phyloP scores from a whole-genome alignment of 2,888 invertebrate genomes.

The Drosophila austrosaltans region DNA sequence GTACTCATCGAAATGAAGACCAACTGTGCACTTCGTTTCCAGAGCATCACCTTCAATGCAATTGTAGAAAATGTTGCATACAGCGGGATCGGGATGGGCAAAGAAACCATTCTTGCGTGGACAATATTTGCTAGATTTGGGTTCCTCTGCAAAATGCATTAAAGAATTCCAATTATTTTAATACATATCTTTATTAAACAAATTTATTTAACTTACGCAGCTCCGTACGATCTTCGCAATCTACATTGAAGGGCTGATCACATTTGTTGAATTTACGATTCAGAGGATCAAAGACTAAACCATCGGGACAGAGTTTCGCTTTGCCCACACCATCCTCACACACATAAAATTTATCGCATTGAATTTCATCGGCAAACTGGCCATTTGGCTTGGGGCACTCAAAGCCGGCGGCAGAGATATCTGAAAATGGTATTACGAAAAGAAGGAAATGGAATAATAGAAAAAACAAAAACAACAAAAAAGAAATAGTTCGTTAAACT shows the following conservation, averaged over 20 bases:
- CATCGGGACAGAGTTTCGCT: constrained; percentile 93
- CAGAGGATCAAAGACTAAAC: constrained; percentile 93
- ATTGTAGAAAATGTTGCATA: constrained; percentile 94
- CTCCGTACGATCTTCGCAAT: constrained; percentile 94
- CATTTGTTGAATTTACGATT: constrained; percentile 95
- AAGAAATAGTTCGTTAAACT: constrained; percentile 57
- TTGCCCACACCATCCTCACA: constrained; percentile 89
- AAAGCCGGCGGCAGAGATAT: constrained; percentile 84
- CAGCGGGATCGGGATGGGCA: constrained; percentile 91
- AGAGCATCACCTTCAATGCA: constrained; percentile 93
- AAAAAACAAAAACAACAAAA: neutral
- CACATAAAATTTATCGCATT: constrained; percentile 94
- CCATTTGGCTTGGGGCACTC: constrained; percentile 93
- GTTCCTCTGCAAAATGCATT: constrained; percentile 86
- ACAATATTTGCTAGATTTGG: constrained; percentile 88
- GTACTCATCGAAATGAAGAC: constrained; percentile 95
- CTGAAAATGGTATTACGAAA: constrained; percentile 18
- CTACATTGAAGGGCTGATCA: constrained; percentile 96
- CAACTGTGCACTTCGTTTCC: constrained; percentile 93
- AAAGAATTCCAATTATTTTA: no score
- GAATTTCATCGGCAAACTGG: constrained; percentile 90
- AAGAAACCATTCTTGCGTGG: constrained; percentile 95
- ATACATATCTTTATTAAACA: no score
- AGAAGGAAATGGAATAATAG: neutral
- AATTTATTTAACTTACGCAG: constrained; percentile 88